phyloP scores from a whole-genome alignment of 2,888 invertebrate genomes.

The Trissoscelio sp. region DNA sequence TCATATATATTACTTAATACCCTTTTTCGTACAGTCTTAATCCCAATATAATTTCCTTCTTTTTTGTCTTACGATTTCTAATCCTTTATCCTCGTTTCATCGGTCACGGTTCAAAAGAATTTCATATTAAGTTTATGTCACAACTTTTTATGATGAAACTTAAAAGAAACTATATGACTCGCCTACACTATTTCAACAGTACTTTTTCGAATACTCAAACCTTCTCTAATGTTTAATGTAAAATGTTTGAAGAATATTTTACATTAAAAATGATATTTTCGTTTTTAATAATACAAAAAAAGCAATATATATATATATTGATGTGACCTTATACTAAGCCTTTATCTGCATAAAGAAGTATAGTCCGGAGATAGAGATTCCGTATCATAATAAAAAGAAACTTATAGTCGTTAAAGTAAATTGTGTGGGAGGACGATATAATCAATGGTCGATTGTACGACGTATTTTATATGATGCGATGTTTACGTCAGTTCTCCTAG shows the following conservation, averaged over 20 bases:
- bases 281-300: no score
- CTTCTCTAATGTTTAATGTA: no score
- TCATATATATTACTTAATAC: no score
- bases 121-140: constrained; percentile 42
- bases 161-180: constrained; percentile 29
- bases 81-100: constrained; percentile 5
- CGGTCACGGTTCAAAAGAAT: constrained; percentile 4
- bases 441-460: constrained; percentile 46
- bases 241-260: no score
- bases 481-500: constrained; percentile 41
- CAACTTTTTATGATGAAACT: constrained; percentile 27
- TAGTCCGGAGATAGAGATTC: constrained; percentile 7
- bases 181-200: constrained; percentile 36
- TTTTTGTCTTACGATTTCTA: constrained; percentile 10
- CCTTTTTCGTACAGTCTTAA: not conserved
- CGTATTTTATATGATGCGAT: constrained; percentile 58
- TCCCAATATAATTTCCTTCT: not conserved
- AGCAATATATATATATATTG: constrained; percentile 12
- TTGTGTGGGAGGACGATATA: constrained; percentile 55
- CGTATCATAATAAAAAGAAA: constrained; percentile 36
- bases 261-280: no score
- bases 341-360: constrained; percentile 14
- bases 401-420: constrained; percentile 35
- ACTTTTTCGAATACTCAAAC: no score
- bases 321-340: not conserved